Base-by-base conservation (phyloP, 1,140 invertebrate species). In the Eumaeus atala region DNA sequence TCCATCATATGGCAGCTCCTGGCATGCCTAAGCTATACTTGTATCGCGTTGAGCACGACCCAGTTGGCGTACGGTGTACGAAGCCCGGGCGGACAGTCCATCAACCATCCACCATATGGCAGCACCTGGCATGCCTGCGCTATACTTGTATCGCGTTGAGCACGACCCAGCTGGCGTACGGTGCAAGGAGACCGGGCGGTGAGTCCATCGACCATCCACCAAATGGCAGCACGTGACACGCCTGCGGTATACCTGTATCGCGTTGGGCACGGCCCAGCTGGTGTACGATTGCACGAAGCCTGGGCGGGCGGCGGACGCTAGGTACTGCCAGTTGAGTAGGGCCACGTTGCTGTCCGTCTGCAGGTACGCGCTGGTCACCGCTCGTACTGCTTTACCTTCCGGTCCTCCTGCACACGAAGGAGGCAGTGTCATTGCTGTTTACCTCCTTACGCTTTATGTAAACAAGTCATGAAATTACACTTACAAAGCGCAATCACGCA, bases 251-350 rank as follows among this genome's bases (percentile, higher is more conserved):
- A 84, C 83, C 72, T 75, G 66, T 56, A 67, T 69, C 38, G 74
- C 73, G 51, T 86, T 86, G 21, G 83, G 81, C 9, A 64, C 72
- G 28, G 81, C 83, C 73, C 79, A 80, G 37, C 70, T 77, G n/a
- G 75, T 14, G 54, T 86, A 86, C 14, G 79, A 82, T 40, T n/a
- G 53, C 9, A 61, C 59, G 14, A 80, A 56, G 35, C 55, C 66
- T 17, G 71, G 60, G 10, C 58, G 54, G 5, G 66, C 56, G 1
- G 57, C 51, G 3, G 83, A 70, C 14, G 83, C 83, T 54, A 78
- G 55, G 9, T 77, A 56, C 18, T 82, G 58, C 83, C 83, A 87
- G 62, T 84, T 74, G 44, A 87, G 62, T 21, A 87, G 65, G 8
- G 65, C 77, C 12, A 87, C 80, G 56, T 87, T 87, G 59, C 21